Conservation (phyloP, 2,113 vertebrate genomes). For the Anolis sagrei region DNA sequence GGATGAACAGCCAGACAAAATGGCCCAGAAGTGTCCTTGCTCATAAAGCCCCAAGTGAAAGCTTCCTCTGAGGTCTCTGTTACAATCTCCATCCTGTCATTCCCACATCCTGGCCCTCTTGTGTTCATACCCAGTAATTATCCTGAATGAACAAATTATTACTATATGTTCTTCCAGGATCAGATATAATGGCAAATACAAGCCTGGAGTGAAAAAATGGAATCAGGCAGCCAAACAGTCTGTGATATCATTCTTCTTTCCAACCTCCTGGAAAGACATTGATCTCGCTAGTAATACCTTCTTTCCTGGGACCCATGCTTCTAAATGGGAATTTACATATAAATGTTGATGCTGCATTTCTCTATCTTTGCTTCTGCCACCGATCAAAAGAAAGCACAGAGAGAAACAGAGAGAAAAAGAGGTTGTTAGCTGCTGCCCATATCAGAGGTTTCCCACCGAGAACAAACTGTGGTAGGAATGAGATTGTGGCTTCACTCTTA, state of each 20-base stretch:
- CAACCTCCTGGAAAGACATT: neutral
- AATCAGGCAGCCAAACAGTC: neutral
- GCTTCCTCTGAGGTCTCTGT: neutral
- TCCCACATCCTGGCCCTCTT: neutral
- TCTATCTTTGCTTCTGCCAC: neutral
- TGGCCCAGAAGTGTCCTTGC: neutral
- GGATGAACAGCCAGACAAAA: neutral
- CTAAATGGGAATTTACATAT: slow-evolving; percentile 10
- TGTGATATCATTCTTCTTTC: neutral
- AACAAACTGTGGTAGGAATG: slow-evolving; percentile 30
- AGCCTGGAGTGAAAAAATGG: neutral
- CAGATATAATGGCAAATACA: neutral
- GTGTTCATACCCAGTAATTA: neutral
- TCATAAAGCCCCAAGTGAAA: neutral
- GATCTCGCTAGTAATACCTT: neutral
- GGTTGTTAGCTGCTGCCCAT: neutral
- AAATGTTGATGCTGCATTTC: neutral
- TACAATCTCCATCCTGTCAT: neutral
- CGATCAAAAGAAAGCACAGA: slow-evolving; percentile 6
- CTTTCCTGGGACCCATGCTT: fast-evolving
- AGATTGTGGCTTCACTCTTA: neutral
- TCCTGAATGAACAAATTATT: neutral
- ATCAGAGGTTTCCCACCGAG: neutral
- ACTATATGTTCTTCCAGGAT: neutral
- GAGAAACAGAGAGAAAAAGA: neutral